Base-by-base conservation (phyloP, 2,113 vertebrate genomes). In the Reinhardtius hippoglossoides region DNA sequence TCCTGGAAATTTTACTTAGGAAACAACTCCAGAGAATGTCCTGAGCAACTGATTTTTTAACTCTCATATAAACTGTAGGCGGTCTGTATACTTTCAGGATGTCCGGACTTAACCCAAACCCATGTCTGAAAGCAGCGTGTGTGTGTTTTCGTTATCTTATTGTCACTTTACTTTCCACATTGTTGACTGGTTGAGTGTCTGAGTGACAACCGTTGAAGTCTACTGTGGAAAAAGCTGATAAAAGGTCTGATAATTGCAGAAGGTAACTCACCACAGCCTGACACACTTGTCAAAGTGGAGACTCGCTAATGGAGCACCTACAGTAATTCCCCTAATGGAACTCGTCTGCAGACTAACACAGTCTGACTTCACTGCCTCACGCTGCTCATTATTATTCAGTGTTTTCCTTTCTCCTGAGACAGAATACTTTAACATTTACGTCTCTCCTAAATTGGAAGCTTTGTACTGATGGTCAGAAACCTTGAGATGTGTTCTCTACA, bases 241-340 rank as follows among this genome's bases (percentile, higher is more conserved):
- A 60, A 50, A n/a, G 24, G 13, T 8, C 26, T 52, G 40, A 42
- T 42, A 80, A 60, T 82, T 48, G 77, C 55, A 62, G 18, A n/a
- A 80, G 65, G 69, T 72, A 76, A 65, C 69, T 71, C 59, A 44
- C 20, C 46, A 18, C 31, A 66, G 42, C 42, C 15, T 63, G 8
- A 1, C 9, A 37, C 13, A 3, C 26, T 35, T 72, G 18, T 75
- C 67, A 21, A 68, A 77, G 40, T 56, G 57, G 46, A 83, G 76
- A 69, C 13, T 71, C 57, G 27, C 63, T 84, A 78, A 82, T 84
- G 78, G 72, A 84, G 67, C 27, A 40, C 8, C 0, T 1, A 23
- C 14, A 23, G 37, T 58, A 46, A 59, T 59, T 87, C 56, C 80
- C 71, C 42, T 48, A 52, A 40, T 67, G 21, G 66, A 71, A 63